Evolutionary conservation across 2,888 invertebrate genomes (phyloP).

Genomic region (Dryomyza anilis): DNA sequence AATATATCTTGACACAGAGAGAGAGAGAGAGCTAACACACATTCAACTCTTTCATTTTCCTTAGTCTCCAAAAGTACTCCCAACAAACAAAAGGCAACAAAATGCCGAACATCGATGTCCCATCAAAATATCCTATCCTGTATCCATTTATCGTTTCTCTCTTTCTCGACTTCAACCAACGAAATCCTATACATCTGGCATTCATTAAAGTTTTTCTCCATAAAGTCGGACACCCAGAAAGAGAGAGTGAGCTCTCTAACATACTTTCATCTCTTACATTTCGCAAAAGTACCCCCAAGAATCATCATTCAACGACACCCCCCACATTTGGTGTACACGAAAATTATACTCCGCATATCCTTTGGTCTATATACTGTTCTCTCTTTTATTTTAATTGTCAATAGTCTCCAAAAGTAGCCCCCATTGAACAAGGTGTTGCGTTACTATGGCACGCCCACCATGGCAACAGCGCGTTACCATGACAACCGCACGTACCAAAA

Average conservation of each 20-base stretch:
- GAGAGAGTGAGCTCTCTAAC: neutral
- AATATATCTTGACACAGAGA: neutral
- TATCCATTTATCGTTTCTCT: neutral
- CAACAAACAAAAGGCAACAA: neutral
- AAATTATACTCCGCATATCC: no score
- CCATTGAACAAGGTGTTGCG: no score
- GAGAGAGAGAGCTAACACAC: neutral
- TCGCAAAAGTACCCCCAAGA: slow-evolving; percentile 8
- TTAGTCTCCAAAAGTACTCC: neutral
- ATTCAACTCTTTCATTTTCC: neutral
- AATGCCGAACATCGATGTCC: neutral
- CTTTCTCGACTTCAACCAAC: neutral
- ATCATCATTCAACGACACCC: neutral
- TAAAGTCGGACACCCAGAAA: neutral
- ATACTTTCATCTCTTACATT: neutral
- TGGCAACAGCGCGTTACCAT: slow-evolving; percentile 2
- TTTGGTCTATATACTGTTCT: no score
- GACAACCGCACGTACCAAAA: neutral
- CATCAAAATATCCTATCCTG: neutral
- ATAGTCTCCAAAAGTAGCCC: no score
- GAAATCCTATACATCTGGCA: slow-evolving; percentile 13
- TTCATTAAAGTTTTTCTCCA: neutral
- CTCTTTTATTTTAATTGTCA: no score
- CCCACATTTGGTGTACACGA: no score
- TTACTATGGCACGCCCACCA: slow-evolving; percentile 13